Conservation (phyloP, 1,140 invertebrate genomes). For the Drosophila ercepeae region DNA sequence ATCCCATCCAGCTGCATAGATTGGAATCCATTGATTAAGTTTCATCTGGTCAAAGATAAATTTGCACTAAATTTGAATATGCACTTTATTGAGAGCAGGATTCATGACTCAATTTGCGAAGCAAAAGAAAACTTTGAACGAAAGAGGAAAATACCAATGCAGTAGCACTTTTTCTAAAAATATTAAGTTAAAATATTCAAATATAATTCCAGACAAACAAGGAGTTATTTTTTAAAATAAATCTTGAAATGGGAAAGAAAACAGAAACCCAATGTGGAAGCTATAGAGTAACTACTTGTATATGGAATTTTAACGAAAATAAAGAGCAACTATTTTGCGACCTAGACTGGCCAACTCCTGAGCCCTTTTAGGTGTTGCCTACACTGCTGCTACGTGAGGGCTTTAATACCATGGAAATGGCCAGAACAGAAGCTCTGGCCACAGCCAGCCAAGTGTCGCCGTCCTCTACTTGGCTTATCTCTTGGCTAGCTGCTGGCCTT, state of each 20-base stretch:
- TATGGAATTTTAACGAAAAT: not conserved
- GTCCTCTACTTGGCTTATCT: conserved; percentile 65
- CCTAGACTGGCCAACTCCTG: conserved; percentile 7
- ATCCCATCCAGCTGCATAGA: conserved; percentile 13
- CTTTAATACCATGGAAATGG: conserved; percentile 65
- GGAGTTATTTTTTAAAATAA: not conserved
- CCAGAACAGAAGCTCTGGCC: conserved; percentile 33
- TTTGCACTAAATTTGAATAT: conserved; percentile 38
- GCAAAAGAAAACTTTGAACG: not conserved
- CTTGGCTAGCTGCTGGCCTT: conserved; percentile 59
- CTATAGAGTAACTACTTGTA: too few species aligned
- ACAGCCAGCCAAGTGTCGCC: conserved; percentile 69
- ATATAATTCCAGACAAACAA: not conserved
- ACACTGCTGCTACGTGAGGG: conserved; percentile 51
- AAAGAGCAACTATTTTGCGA: conserved; percentile 4
- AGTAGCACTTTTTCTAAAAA: not conserved
- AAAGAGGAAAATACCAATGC: not conserved
- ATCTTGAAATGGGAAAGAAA: not conserved
- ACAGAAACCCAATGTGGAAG: too few species aligned
- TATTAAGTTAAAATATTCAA: not conserved
- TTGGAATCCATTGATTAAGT: conserved; percentile 40
- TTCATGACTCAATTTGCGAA: conserved; percentile 28
- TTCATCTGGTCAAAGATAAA: conserved; percentile 27
- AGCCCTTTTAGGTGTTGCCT: conserved; percentile 64
- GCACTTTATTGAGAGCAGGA: conserved; percentile 25